Conservation (phyloP, 1,140 invertebrate species). For the Camponotus floridanus region DNA sequence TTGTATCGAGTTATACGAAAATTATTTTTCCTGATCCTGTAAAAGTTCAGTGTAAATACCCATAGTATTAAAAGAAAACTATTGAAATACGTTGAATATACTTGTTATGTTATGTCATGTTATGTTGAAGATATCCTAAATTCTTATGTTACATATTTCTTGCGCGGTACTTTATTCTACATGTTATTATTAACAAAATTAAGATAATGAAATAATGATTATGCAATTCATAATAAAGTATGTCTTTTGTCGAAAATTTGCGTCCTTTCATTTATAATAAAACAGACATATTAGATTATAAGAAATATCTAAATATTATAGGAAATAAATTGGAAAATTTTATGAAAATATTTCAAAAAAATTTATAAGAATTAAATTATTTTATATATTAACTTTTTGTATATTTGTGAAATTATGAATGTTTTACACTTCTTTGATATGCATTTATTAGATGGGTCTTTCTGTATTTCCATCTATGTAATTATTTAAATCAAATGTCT, state of each 20-base stretch:
- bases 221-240: constrained; percentile 63
- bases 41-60: constrained; percentile 70
- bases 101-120: constrained; percentile 66
- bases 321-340: constrained; percentile 7
- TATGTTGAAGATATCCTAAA: constrained; percentile 50
- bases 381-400: neutral
- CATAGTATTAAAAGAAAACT: constrained; percentile 66
- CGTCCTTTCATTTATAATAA: constrained; percentile 30
- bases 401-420: constrained; percentile 28
- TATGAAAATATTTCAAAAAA: neutral
- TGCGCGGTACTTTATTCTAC: constrained; percentile 56
- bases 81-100: constrained; percentile 54
- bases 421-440: constrained; percentile 10
- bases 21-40: constrained; percentile 55
- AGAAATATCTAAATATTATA: neutral
- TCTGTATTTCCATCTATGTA: neutral
- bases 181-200: constrained; percentile 45
- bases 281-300: neutral
- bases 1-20: constrained; percentile 55
- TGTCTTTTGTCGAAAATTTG: constrained; percentile 25
- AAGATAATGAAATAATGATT: constrained; percentile 53
- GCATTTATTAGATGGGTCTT: neutral
- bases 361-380: constrained; percentile 15
- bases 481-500: too few species aligned
- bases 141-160: constrained; percentile 52